Conservation (phyloP, 2,888 invertebrate genomes). For the Lithophane ornitopus region DNA sequence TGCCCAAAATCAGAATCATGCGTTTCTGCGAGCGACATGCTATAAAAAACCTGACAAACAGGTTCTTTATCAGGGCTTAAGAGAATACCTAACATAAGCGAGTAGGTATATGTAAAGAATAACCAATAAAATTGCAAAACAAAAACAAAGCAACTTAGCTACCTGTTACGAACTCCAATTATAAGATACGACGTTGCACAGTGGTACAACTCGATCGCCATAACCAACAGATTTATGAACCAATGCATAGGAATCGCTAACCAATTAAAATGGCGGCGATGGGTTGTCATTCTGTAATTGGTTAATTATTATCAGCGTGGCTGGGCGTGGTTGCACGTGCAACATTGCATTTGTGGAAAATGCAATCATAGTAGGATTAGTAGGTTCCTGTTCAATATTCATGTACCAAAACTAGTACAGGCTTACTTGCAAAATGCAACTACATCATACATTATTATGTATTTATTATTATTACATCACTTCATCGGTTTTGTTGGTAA, state of each 20-base stretch:
- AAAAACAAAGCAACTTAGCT: conserved; percentile 53
- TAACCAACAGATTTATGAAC: conserved; percentile 75
- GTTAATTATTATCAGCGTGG: conserved; percentile 87
- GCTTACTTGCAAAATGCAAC: neutral
- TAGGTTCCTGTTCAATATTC: conserved; percentile 35
- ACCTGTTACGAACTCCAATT: conserved; percentile 64
- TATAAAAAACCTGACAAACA: conserved; percentile 4
- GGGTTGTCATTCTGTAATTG: conserved; percentile 88
- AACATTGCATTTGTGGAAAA: conserved; percentile 57
- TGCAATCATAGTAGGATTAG: conserved; percentile 54
- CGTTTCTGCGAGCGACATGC: neutral
- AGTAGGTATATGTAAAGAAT: conserved; percentile 30
- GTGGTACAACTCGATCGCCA: conserved; percentile 59
- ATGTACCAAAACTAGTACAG: conserved; percentile 9
- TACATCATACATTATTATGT: neutral
- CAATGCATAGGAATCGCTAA: conserved; percentile 81
- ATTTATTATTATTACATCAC: neutral
- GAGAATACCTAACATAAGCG: conserved; percentile 8
- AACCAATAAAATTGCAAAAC: conserved; percentile 56
- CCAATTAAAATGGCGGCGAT: conserved; percentile 89
- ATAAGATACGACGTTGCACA: conserved; percentile 63
- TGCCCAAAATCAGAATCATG: conserved; percentile 10
- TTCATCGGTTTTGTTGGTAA: conserved; percentile 1
- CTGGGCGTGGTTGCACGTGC: conserved; percentile 84
- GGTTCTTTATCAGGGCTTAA: conserved; percentile 22